Conservation (phyloP, 2,888 invertebrate genomes). For the Tetheella fluctuosa region DNA sequence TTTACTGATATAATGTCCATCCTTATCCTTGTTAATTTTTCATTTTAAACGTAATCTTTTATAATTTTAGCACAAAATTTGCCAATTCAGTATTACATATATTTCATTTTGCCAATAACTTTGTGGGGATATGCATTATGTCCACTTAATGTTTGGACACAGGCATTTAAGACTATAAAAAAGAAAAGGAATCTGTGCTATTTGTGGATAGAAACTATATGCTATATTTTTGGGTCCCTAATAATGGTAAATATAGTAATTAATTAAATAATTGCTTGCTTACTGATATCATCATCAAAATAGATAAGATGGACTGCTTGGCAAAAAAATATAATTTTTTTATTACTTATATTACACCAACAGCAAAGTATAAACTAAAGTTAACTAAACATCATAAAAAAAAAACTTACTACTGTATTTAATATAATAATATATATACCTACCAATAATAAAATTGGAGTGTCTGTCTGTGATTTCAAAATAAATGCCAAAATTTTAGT, state of each 20-base stretch:
- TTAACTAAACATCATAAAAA: too few species aligned
- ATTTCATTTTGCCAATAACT: conserved; percentile 86
- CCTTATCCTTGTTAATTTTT: conserved; percentile 21
- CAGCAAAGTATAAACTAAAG: too few species aligned
- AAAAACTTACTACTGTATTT: too few species aligned
- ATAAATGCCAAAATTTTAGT: too few species aligned
- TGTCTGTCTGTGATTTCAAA: too few species aligned
- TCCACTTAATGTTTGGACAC: conserved; percentile 56
- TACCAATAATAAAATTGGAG: too few species aligned
- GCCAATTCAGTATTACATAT: conserved; percentile 86
- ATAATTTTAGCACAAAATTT: conserved; percentile 83
- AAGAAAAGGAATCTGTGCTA: conserved; percentile 40
- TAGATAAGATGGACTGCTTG: too few species aligned
- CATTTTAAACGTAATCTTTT: conserved; percentile 36
- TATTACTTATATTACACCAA: too few species aligned
- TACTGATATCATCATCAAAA: too few species aligned
- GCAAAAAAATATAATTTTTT: too few species aligned
- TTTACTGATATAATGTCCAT: conserved; percentile 22
- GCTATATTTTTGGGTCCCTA: conserved; percentile 80
- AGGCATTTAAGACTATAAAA: conserved; percentile 44
- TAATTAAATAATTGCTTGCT: too few species aligned
- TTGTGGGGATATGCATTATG: conserved; percentile 81
- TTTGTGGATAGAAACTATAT: conserved; percentile 49
- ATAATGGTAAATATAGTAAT: conserved; percentile 72
- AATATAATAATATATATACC: too few species aligned